Evolutionary conservation across 2,888 invertebrate genomes (phyloP), one percentile per base, ranked within the genome.

Genomic region (Linnaemya tessellans): DNA sequence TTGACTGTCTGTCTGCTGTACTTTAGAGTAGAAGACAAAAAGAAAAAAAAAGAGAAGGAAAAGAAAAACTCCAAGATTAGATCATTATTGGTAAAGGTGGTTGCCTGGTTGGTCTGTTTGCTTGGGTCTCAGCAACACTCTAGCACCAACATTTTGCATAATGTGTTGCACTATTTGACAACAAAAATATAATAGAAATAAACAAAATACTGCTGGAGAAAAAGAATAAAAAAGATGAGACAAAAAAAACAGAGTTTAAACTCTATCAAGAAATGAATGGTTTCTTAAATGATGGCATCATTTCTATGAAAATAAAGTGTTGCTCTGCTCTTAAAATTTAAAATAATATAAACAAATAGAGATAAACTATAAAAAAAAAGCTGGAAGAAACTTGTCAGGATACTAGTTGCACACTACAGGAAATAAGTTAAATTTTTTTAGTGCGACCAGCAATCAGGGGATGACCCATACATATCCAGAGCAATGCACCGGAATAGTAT

Each of bases 231-330:
- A 18, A 11, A n/a, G n/a, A n/a, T n/a, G n/a, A n/a, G 13, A 18
- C 30, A 38, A 20, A 62, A 46, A 22, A 65, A 58, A 49, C 22
- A 18, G 30, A 62, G 49, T 71, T 82, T 82, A 65, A 78, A 77
- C 79, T 82, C 85, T 75, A 85, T 85, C 75, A 85, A 85, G 80
- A 49, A 82, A 75, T 74, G 82, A 85, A 80, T 85, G 85, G 82
- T 85, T 85, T 71, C 82, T 82, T 85, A 85, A 82, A 85, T 85
- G 85, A 85, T 85, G 85, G 64, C 85, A 85, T 85, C 85, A 85
- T 82, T 85, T 85, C 85, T 82, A 49, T 85, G 85, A 85, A 85
- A 85, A 75, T 82, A 80, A 82, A 85, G 85, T 85, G 81, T 81
- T 74, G 80, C 79, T 62, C 68, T 65, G 77, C 58, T 68, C 80